phyloP scores from a whole-genome alignment of 2,797 vertebrate species.

The Selene dorsalis region DNA sequence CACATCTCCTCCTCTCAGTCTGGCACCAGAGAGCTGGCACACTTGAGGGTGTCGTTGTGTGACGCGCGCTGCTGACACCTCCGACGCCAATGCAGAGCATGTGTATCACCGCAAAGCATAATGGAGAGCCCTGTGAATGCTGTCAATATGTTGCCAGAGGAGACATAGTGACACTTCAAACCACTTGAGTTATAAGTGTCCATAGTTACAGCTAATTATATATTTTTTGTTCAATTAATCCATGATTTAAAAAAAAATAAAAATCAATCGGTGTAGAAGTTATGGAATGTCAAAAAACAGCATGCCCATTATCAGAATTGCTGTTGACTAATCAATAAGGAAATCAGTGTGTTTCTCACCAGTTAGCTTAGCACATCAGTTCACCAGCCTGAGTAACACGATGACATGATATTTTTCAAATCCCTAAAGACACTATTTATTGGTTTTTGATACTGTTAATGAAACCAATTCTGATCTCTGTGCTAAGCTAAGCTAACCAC shows the following conservation, averaged over 20 bases:
- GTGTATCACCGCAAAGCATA: constrained; percentile 63
- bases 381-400: not conserved
- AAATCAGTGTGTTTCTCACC: not conserved
- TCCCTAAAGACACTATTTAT: not conserved
- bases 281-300: not conserved
- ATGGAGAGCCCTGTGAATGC: constrained; percentile 63
- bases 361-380: constrained; percentile 9
- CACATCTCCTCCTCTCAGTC: constrained; percentile 63
- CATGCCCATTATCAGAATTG: not conserved
- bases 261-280: not conserved
- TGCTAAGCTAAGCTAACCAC: not conserved
- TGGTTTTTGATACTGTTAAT: not conserved
- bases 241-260: not conserved
- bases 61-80: constrained; percentile 67
- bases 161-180: constrained; percentile 51
- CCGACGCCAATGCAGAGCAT: constrained; percentile 56
- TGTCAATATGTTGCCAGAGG: constrained; percentile 63
- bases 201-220: not conserved
- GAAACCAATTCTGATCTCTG: not conserved
- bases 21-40: constrained; percentile 74
- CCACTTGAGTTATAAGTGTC: constrained; percentile 25
- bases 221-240: not conserved
- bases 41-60: constrained; percentile 60
- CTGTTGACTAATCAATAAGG: not conserved
- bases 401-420: not conserved